Conservation (phyloP, 2,888 invertebrate genomes). For the Strigamia crassipes region DNA sequence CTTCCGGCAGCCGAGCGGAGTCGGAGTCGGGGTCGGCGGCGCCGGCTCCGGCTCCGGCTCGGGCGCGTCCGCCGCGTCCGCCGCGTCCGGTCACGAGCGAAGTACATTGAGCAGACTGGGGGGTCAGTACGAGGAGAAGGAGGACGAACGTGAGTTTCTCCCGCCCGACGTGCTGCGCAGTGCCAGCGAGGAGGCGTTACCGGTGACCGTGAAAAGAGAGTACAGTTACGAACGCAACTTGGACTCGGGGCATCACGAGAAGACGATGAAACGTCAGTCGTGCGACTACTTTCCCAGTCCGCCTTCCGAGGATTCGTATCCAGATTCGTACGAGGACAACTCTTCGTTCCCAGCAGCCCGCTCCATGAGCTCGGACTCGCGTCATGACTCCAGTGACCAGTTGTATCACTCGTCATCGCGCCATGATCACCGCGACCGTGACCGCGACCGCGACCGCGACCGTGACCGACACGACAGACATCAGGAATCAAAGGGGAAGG, state of each 20-base stretch:
- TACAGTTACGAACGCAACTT: constrained; percentile 52
- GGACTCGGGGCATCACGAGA: constrained; percentile 52
- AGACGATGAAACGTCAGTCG: constrained; percentile 52
- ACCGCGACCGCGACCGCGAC: no score
- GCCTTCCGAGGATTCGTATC: constrained; percentile 53
- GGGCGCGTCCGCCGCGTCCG: not conserved
- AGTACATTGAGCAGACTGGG: constrained; percentile 29
- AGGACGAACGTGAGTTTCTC: constrained; percentile 52
- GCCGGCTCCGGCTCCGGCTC: constrained; percentile 52
- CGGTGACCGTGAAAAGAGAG: constrained; percentile 52
- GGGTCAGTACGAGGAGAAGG: constrained; percentile 59
- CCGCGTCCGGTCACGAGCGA: not conserved
- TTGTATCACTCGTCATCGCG: constrained; percentile 48
- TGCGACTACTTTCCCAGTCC: constrained; percentile 53
- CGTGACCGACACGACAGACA: constrained; percentile 41
- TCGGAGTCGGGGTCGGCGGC: not conserved
- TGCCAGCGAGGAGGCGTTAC: constrained; percentile 54
- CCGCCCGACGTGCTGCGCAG: constrained; percentile 52
- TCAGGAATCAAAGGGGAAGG: constrained; percentile 50
- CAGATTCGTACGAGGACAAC: constrained; percentile 52
- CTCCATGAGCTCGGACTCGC: constrained; percentile 52
- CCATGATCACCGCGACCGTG: constrained; percentile 43
- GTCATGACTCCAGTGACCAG: constrained; percentile 51
- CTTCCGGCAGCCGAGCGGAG: constrained; percentile 64
- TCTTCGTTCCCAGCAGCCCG: constrained; percentile 51